Conservation (phyloP, 2,888 invertebrate species). For the Diarsia brunnea region DNA sequence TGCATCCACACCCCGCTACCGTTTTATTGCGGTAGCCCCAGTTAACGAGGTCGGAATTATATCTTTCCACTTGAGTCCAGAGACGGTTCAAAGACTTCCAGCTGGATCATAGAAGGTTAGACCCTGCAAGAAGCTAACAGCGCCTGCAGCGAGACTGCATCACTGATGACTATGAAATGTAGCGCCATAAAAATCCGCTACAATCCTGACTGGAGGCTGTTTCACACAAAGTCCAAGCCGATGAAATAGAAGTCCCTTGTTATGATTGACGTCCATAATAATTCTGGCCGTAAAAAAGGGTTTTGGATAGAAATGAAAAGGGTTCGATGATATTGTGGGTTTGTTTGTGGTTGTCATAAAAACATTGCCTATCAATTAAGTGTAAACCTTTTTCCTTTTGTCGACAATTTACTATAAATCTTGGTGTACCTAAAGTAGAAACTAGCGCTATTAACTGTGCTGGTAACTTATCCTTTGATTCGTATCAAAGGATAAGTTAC, state of each 20-base stretch:
- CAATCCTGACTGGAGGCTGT: not conserved
- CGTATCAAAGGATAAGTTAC: too few relatives aligned
- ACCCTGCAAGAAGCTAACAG: not conserved
- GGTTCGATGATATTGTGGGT: conserved; percentile 2
- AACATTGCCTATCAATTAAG: conserved; percentile 18
- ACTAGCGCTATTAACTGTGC: too few relatives aligned
- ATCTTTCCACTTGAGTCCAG: too few relatives aligned
- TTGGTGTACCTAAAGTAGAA: not conserved
- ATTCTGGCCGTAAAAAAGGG: conserved; percentile 1
- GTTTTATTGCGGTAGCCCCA: too few relatives aligned
- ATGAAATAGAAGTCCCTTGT: not conserved
- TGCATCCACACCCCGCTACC: too few relatives aligned
- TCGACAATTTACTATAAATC: not conserved
- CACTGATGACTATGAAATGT: not conserved
- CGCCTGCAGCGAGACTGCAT: not conserved
- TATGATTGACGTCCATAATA: conserved; percentile 12
- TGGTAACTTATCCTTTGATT: too few relatives aligned
- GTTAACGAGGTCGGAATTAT: too few relatives aligned
- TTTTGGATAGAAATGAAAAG: conserved; percentile 4
- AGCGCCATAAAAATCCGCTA: not conserved
- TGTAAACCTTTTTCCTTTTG: not conserved
- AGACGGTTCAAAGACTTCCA: too few relatives aligned
- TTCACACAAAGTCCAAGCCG: too few relatives aligned
- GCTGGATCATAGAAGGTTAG: too few relatives aligned
- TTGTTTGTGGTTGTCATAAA: conserved; percentile 5